Evolutionary conservation across 2,888 invertebrate species (phyloP), one percentile per base, ranked within the genome.

Genomic region (Leucania comma): DNA sequence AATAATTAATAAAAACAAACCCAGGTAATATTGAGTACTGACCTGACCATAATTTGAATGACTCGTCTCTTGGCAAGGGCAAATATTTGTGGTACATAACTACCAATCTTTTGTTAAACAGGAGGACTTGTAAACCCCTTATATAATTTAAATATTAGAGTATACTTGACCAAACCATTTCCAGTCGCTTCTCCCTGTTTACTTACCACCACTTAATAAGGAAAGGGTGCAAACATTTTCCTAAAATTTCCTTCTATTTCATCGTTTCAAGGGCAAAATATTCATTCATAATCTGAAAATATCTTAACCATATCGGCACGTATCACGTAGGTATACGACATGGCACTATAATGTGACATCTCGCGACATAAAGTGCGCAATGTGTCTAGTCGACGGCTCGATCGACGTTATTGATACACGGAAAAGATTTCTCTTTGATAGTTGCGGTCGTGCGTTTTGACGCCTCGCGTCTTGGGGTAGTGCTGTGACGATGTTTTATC

Each of bases 391-490:
- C 90, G 92, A 88, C 91, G 90, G 87, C 90, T 86, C 90, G 88
- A 88, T 88, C 87, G 88, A 81, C 92, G 92, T 94, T 96, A 96
- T 95, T 95, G 95, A 94, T 95, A 96, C 96, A 96, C 94, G 96
- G 96, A 96, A 96, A 96, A 96, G 95, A 96, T 96, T 95, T 96
- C 96, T 95, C 95, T 96, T 96, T 96, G 96, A 96, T 96, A 96
- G 96, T 96, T 93, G 95, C 90, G 95, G 93, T 93, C 91, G 90
- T 93, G 90, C 93, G 93, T 92, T 94, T 94, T 93, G 94, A 94
- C 93, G 95, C 93, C 92, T 93, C 90, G 91, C 84, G 87, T 83
- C 82, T 83, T 79, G 59, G 26, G 29, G 42, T 82, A 76, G 83
- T 32, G 85, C 26, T 73, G 85, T 29, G 5, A 8, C 32, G 12